Evolutionary conservation across 2,888 invertebrate genomes (phyloP).

Genomic region (Drosophila affinis): DNA sequence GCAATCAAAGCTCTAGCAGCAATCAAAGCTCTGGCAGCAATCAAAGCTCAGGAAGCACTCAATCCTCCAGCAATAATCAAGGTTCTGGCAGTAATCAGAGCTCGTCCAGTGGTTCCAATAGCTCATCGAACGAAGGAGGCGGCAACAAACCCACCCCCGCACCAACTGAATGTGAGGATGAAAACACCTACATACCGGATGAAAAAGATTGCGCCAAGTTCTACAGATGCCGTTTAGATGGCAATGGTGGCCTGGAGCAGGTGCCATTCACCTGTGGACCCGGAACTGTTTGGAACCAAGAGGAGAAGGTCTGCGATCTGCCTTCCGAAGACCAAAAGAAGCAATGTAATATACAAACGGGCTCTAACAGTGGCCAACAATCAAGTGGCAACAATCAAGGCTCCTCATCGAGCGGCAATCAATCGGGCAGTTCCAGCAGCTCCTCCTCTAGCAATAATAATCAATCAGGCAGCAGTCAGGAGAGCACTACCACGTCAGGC

Average conservation of each 20-base stretch:
- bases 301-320: conserved; percentile 85
- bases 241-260: conserved; percentile 83
- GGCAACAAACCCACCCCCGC: conserved; percentile 44
- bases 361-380: conserved; percentile 37
- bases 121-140: conserved; percentile 7
- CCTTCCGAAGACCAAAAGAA: conserved; percentile 78
- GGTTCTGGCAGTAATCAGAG: conserved; percentile 45
- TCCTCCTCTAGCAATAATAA: conserved; percentile 10
- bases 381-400: conserved; percentile 34
- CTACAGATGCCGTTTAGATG: conserved; percentile 85
- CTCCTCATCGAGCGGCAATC: conserved; percentile 36
- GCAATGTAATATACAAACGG: conserved; percentile 62
- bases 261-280: conserved; percentile 85
- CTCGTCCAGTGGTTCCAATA: conserved; percentile 39
- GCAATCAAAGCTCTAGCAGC: conserved; percentile 44
- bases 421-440: conserved; percentile 16
- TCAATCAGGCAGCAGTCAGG: conserved; percentile 21
- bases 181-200: conserved; percentile 84
- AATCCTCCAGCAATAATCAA: conserved; percentile 45
- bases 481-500: background rate
- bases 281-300: conserved; percentile 86
- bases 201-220: conserved; percentile 86
- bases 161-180: conserved; percentile 76
- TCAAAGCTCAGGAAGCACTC: conserved; percentile 29
- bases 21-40: conserved; percentile 42